Conservation (phyloP, 2,888 invertebrate genomes). For the Drosophila setosimentum region DNA sequence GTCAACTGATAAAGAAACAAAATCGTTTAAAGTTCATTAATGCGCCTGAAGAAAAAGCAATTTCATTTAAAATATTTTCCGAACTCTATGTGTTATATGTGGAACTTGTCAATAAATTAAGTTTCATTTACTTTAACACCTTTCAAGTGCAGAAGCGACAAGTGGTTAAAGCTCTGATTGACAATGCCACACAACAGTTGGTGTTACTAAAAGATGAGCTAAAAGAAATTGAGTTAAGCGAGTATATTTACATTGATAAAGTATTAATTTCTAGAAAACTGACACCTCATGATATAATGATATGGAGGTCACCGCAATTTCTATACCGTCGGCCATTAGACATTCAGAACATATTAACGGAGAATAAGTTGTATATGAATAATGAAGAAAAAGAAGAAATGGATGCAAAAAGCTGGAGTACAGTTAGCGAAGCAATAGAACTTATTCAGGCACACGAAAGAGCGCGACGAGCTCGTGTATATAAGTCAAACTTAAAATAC, state of each 20-base stretch:
- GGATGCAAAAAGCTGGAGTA: constrained; percentile 54
- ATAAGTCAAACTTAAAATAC: constrained; percentile 65
- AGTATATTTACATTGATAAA: constrained; percentile 90
- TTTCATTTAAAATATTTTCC: constrained; percentile 79
- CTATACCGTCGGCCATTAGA: constrained; percentile 84
- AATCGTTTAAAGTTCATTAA: constrained; percentile 76
- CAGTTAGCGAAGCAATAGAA: constrained; percentile 74
- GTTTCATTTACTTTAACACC: constrained; percentile 81
- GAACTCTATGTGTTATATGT: constrained; percentile 82
- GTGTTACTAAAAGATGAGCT: constrained; percentile 87
- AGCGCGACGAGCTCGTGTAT: constrained; percentile 81
- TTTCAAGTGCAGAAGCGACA: constrained; percentile 84
- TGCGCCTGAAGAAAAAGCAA: constrained; percentile 68
- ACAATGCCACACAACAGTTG: constrained; percentile 84
- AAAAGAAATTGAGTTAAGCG: constrained; percentile 86
- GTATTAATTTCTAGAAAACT: constrained; percentile 88
- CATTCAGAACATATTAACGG: constrained; percentile 73
- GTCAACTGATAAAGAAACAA: constrained; percentile 84
- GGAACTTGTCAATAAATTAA: constrained; percentile 81
- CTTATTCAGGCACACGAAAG: constrained; percentile 86
- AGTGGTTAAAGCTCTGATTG: constrained; percentile 74
- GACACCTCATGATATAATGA: constrained; percentile 87
- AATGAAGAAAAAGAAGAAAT: constrained; percentile 55
- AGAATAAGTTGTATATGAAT: constrained; percentile 64
- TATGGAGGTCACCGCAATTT: constrained; percentile 84